phyloP scores from a whole-genome alignment of 2,888 invertebrate species.

The Leptinotarsa haldemani region DNA sequence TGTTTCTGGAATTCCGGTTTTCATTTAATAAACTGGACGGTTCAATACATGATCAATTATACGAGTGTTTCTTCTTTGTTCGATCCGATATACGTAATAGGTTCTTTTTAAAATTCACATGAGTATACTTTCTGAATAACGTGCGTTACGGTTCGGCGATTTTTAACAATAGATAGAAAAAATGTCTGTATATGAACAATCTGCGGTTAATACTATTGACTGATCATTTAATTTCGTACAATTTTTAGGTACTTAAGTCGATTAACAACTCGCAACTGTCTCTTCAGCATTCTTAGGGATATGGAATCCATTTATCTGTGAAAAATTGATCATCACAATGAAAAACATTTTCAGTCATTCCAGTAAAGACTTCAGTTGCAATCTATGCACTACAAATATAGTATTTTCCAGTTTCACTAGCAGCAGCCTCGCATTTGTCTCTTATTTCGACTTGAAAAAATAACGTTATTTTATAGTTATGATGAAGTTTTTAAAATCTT shows the following conservation, averaged over 20 bases:
- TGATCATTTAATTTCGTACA: constrained; percentile 42
- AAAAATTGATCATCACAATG: not conserved
- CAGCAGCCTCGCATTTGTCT: too few relatives aligned
- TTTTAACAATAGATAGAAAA: constrained; percentile 43
- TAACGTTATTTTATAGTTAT: too few relatives aligned
- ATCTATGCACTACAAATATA: too few relatives aligned
- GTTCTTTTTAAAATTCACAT: constrained; percentile 41
- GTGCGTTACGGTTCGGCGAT: constrained; percentile 39
- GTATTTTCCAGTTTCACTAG: too few relatives aligned
- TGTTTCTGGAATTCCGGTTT: constrained; percentile 44
- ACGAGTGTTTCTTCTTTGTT: constrained; percentile 41
- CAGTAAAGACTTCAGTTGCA: too few relatives aligned
- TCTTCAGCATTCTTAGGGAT: not conserved
- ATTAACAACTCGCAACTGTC: constrained; percentile 30
- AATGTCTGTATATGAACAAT: constrained; percentile 37
- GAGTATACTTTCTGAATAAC: constrained; percentile 34
- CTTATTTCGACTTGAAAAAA: too few relatives aligned
- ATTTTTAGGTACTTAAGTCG: constrained; percentile 41
- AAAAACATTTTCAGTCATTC: not conserved
- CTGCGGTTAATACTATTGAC: constrained; percentile 38
- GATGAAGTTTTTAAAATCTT: too few relatives aligned
- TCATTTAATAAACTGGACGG: constrained; percentile 33
- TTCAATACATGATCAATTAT: constrained; percentile 39
- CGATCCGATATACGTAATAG: constrained; percentile 26
- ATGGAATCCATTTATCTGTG: not conserved